Base-by-base conservation (phyloP, 2,888 invertebrate genomes). In the Drosophila multiciliata region DNA sequence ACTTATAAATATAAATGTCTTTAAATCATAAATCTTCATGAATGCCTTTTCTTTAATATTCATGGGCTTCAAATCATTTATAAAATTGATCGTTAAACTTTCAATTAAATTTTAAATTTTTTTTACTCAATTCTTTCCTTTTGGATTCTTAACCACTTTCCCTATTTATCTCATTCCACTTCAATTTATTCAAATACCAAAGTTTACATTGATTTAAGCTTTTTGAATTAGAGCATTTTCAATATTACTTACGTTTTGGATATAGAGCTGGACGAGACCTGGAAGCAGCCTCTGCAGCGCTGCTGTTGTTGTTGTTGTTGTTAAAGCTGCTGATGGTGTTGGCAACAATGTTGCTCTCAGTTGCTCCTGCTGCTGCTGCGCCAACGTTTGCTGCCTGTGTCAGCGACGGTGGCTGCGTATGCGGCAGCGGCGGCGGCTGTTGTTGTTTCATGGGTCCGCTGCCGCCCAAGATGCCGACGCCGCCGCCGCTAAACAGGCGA, bases 211-310 rank as follows among this genome's bases (percentile, higher is more conserved):
- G 6, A 15, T 6, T 3, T 15, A 3, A 15, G 35, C 35, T 36
- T 36, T 36, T 15, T 35, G 33, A 33, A 33, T 11, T 5, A 5
- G 33, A 33, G 11, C 11, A 11, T 33, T 33, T 33, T 11, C 33
- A 40, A 40, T 45, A 1, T 23, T 17, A 89, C 89, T 89, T 77
- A 89, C 89, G 91, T 81, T 89, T 89, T 23, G 91, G 91, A 72
- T 81, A 91, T 60, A 90, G 62, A 49, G 91, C 73, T 50, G 91
- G 91, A 3, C 91, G 87, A 66, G 75, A 72, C 63, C 66, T 89
- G 20, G 53, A 45, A 45, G 45, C 58, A 33, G 82, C 7, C 42
- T 87, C 82, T 9, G 58, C 12, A 38, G 23, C 45, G 15, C n/a
- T n/a, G 17, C 20, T 52, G 32, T 26, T 64, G 55, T 49, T 67